Base-by-base conservation (phyloP, 2,113 vertebrate species). In the Eulemur macaco region DNA sequence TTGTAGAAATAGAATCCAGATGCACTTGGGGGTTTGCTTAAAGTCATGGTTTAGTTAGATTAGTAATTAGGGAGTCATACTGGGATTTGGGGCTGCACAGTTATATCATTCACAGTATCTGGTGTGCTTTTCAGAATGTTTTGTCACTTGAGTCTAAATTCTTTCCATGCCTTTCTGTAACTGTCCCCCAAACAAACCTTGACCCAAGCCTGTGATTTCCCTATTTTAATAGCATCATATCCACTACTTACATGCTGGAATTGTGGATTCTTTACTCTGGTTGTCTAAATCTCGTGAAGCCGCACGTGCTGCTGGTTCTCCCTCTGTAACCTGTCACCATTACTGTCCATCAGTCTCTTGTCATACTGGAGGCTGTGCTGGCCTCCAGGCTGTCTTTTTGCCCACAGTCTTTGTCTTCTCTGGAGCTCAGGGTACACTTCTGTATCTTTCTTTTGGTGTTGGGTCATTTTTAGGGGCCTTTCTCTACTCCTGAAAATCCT, bases 1-100 rank as follows among this genome's bases (percentile, higher is more conserved):
- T 82, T 87, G 34, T 96, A 68, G 74, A 93, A 85, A 47, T 76
- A 34, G 86, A 95, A 64, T 74, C 52, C 63, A 10, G 42, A 42
- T 68, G 76, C 74, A 89, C 13, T 78, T 81, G 47, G 1, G 45
- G 27, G 27, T 92, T 96, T 88, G 50, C 56, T 69, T 93, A 64
- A 94, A 89, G 93, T 91, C 56, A 0, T 85, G 54, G 83, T 66
- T 96, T 45, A 77, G 9, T 39, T 94, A 31, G 27, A 37, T 92
- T 82, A 81, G 45, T 82, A 85, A 76, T 56, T 92, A 95, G 54
- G 45, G 45, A 81, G 69, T 94, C 50, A 74, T 2, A 3, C 20
- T 63, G 34, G 56, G 47, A 74, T 73, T 87, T 92, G 86, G 34
- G 15, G 71, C 25, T 76, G 27, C 58, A 45, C 18, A n/a, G 73